Evolutionary conservation across 2,113 vertebrate species (phyloP).

Genomic region (Scytalopus superciliaris): DNA sequence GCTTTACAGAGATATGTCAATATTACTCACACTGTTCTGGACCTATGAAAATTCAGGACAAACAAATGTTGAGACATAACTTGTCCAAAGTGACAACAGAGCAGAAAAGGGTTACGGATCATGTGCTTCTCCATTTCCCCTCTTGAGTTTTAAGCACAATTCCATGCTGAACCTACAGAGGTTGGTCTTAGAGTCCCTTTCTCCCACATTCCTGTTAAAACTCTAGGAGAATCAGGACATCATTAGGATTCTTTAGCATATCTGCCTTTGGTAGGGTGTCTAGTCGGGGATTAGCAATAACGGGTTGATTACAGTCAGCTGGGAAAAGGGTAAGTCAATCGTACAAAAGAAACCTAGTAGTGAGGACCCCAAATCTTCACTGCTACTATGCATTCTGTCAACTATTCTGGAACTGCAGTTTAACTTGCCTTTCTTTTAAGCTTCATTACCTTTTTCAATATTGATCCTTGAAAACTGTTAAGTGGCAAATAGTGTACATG

Average conservation of each 20-base stretch:
- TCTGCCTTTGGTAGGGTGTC: neutral
- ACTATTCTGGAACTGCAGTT: neutral
- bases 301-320: neutral
- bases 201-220: neutral
- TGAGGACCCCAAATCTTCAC: neutral
- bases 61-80: neutral
- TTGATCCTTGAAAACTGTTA: neutral
- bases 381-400: neutral
- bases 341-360: neutral
- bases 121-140: accelerated
- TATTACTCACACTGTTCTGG: neutral
- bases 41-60: neutral
- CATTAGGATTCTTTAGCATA: neutral
- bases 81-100: neutral
- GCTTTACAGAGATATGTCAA: neutral
- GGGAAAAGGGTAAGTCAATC: neutral
- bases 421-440: neutral
- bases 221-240: neutral
- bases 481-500: neutral
- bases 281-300: neutral
- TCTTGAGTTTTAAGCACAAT: neutral
- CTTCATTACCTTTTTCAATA: neutral
- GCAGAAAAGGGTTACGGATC: neutral
- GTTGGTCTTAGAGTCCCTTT: neutral
- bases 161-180: neutral